phyloP scores from a whole-genome alignment of 1,140 invertebrate genomes.

The Orius insidiosus region DNA sequence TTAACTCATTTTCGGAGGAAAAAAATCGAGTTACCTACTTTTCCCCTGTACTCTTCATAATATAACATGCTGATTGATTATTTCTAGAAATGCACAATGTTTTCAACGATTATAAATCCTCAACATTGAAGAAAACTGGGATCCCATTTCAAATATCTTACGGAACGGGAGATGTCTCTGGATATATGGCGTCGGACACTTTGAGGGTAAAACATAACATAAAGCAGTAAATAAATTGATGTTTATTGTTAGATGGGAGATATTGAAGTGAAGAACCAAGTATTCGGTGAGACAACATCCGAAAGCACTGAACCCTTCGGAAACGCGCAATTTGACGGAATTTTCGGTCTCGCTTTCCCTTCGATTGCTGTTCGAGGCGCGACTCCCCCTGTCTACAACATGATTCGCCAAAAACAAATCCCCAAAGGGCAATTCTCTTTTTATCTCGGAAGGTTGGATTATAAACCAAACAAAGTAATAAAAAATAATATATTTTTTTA shows the following conservation, averaged over 20 bases:
- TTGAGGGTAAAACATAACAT: neutral
- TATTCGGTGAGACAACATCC: neutral
- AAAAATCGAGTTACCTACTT: too few species aligned
- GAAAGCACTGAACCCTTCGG: neutral
- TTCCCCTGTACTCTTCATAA: too few species aligned
- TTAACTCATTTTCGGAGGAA: too few species aligned
- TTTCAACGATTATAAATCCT: neutral
- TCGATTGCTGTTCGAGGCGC: slow-evolving; percentile 39
- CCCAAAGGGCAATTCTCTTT: slow-evolving; percentile 39
- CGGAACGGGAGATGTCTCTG: neutral
- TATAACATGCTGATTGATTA: too few species aligned
- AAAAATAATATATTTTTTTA: neutral
- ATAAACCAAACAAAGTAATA: neutral
- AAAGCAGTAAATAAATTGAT: neutral
- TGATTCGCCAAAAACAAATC: slow-evolving; percentile 37
- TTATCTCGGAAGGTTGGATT: slow-evolving; percentile 33
- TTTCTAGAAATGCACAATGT: neutral
- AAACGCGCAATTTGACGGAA: slow-evolving; percentile 39
- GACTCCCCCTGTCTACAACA: slow-evolving; percentile 40
- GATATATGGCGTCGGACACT: neutral
- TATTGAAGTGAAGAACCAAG: neutral
- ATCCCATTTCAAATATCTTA: neutral
- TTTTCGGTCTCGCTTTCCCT: slow-evolving; percentile 37
- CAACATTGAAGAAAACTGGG: neutral
- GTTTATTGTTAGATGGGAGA: slow-evolving; percentile 6